Evolutionary conservation across 2,888 invertebrate genomes (phyloP).

Genomic region (Drosophila atripex): DNA sequence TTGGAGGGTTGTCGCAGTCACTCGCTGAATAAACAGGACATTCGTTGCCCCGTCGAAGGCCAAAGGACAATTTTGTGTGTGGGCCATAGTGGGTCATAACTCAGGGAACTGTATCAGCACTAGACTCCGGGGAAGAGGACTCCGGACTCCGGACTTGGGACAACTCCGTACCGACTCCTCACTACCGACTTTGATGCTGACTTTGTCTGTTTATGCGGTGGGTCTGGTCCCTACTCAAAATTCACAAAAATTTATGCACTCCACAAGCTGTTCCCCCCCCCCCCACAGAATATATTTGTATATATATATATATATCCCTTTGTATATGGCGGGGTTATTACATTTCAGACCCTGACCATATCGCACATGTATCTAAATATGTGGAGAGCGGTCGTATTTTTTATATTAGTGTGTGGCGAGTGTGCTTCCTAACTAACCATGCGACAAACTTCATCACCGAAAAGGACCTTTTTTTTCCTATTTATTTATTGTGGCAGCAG

Average conservation of each 20-base stretch:
- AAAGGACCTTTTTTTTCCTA: conserved; percentile 38
- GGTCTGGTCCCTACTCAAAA: conserved; percentile 40
- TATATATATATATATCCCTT: conserved; percentile 11
- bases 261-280: conserved; percentile 12
- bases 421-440: conserved; percentile 38
- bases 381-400: not conserved
- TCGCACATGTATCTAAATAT: not conserved
- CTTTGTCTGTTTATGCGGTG: conserved; percentile 33
- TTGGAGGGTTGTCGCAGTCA: conserved; percentile 12
- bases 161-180: not conserved
- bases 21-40: conserved; percentile 40
- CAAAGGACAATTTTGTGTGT: conserved; percentile 27
- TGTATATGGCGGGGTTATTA: conserved; percentile 51
- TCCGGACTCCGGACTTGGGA: no score
- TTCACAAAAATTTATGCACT: conserved; percentile 65
- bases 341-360: conserved; percentile 51
- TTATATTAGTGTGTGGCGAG: not conserved
- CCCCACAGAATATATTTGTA: conserved; percentile 11
- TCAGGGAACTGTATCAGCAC: conserved; percentile 44
- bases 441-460: conserved; percentile 69
- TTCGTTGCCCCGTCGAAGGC: conserved; percentile 2
- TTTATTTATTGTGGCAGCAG: conserved; percentile 41
- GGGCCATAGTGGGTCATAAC: conserved; percentile 30
- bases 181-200: conserved; percentile 7
- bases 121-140: conserved; percentile 23